These are phyloP conservation scores for Sander vitreus DNA, from an alignment of 2,113 vertebrate genomes.

Conservation along the genomic window DNA sequence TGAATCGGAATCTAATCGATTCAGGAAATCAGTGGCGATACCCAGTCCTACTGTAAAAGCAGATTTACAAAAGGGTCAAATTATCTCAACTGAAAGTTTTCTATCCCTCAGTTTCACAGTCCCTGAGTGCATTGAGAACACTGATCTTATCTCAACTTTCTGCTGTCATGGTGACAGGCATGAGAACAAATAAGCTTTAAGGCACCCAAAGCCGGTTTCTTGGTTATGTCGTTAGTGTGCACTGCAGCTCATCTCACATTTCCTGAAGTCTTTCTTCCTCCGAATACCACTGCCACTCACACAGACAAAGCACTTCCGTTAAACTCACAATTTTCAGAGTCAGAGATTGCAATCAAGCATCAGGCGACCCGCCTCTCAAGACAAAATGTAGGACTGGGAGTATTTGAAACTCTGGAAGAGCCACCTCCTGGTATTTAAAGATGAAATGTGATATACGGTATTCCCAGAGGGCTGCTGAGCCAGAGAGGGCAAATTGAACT, in stretches of 20 bases:
- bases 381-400: not conserved
- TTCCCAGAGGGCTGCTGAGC: not conserved
- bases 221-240: not conserved
- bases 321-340: slow-evolving; percentile 6
- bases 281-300: not conserved
- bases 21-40: no score
- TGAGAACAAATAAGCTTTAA: not conserved
- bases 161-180: slow-evolving; percentile 5
- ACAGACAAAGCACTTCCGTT: slow-evolving; percentile 6
- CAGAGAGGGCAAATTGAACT: slow-evolving; percentile 27
- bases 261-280: not conserved
- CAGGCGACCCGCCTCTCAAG: not conserved
- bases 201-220: not conserved
- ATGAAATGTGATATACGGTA: not conserved
- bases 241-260: not conserved
- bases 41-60: not conserved
- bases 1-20: no score
- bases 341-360: slow-evolving; percentile 10
- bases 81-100: not conserved
- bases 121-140: not conserved
- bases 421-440: slow-evolving; percentile 13
- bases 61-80: not conserved
- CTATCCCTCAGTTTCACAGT: not conserved
- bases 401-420: slow-evolving; percentile 4
- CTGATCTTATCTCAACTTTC: not conserved